Base-by-base conservation (phyloP, 2,888 invertebrate genomes). In the Cerastis leucographa region DNA sequence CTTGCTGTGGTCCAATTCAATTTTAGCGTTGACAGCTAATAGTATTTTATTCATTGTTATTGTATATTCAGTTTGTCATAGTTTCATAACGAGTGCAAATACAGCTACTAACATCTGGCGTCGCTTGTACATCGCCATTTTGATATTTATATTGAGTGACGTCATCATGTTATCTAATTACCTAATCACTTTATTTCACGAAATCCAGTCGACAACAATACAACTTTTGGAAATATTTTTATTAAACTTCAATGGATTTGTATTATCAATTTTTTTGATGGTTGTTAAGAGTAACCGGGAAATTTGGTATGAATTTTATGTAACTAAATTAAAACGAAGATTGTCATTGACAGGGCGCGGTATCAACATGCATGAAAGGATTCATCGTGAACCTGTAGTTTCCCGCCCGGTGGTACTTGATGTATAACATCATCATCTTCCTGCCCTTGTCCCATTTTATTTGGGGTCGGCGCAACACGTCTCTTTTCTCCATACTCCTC, bases 271-370 rank as follows among this genome's bases (percentile, higher is more conserved):
- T 0, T 56, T 56, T 12, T 64, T 64, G 46, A 17, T 76, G 0
- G 12, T 40, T 56, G 64, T 76, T 14, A 76, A 76, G 46, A 40
- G 64, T 46, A 76, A 76, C 29, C 64, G 76, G 19, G 25, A 56
- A n/a, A 0, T 65, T 5, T 76, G 56, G 56, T 56, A 25, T 14
- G 56, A 56, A 7, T 56, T 56, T 25, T 56, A 25, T 14, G 25
- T 14, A 14, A 25, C 14, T 14, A 25, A 56, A 25, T 25, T 25
- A 7, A 56, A 77, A 56, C 25, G 14, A 25, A 25, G 25, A 6
- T n/a, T 2, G 12, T 25, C 12, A 56, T 25, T 56, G 14, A 25
- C 54, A 22, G 19, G 7, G 5, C 17, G 44, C 0, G 17, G 35
- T 44, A 25, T 51, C 22, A 62, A 75, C 5, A 44, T 75, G 51